A percentile compares a stretch with the other conserved stretches of the same genome.
Conservation (phyloP, 2,888 invertebrate genomes). For the Crossocerus cetratus region DNA sequence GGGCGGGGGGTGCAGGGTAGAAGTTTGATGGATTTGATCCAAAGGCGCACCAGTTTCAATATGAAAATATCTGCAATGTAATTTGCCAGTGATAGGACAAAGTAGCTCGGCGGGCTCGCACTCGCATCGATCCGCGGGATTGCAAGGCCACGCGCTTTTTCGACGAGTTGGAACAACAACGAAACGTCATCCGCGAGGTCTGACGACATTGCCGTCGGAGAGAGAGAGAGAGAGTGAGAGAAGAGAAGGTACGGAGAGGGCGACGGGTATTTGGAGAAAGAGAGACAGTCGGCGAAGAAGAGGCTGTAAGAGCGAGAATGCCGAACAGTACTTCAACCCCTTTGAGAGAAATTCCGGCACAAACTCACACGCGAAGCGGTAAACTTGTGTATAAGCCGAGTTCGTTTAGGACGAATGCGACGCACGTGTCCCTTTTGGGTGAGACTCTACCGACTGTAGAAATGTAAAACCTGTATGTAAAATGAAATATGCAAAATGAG, state of each 20-base stretch:
- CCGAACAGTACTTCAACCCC: slow-evolving; percentile 61
- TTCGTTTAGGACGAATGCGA: slow-evolving; percentile 7
- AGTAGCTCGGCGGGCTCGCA: slow-evolving; percentile 15
- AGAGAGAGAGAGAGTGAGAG: slow-evolving; percentile 15
- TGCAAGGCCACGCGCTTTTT: slow-evolving; percentile 17
- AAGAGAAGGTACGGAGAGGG: no score
- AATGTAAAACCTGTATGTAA: neutral
- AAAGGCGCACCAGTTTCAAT: slow-evolving; percentile 29
- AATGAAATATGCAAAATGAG: neutral
- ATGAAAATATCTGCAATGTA: slow-evolving; percentile 30
- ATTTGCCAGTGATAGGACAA: neutral
- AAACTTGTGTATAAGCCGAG: slow-evolving; percentile 12
- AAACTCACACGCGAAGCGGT: slow-evolving; percentile 55
- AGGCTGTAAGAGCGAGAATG: slow-evolving; percentile 54
- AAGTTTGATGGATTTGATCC: no score
- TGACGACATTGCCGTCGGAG: slow-evolving; percentile 28
- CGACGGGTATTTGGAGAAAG: neutral
- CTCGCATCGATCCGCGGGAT: slow-evolving; percentile 18
- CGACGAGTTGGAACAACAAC: slow-evolving; percentile 29
- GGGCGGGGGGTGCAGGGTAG: no score
- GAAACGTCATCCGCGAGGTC: slow-evolving; percentile 19
- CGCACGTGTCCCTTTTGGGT: slow-evolving; percentile 7
- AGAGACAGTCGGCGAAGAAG: slow-evolving; percentile 29
- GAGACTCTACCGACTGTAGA: slow-evolving; percentile 1
- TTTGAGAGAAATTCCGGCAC: slow-evolving; percentile 22